Evolutionary conservation across 2,113 vertebrate species (phyloP).

Genomic region (Pterocles burchelli): DNA sequence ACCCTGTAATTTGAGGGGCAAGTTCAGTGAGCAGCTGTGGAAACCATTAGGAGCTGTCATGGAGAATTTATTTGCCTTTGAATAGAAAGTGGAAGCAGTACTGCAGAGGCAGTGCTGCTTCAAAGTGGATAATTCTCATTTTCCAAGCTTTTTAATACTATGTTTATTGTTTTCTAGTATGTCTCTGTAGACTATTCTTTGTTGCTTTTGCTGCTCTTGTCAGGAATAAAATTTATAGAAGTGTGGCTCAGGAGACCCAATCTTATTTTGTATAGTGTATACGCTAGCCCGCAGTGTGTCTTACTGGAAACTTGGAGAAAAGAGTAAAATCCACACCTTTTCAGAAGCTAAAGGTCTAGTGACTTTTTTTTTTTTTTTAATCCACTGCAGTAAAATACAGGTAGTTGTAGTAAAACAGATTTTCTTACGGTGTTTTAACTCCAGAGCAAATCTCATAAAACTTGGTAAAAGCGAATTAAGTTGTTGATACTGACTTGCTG

Average conservation of each 20-base stretch:
- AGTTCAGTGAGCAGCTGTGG: slow-evolving; percentile 67
- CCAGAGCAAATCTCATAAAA: neutral
- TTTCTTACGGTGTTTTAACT: neutral
- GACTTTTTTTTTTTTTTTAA: neutral
- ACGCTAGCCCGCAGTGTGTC: neutral
- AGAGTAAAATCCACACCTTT: neutral
- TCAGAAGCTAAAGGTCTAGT: neutral
- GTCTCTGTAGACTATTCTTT: slow-evolving; percentile 58
- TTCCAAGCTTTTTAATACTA: slow-evolving; percentile 58
- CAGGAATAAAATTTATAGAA: slow-evolving; percentile 64
- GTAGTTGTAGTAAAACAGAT: neutral
- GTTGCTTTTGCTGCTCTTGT: slow-evolving; percentile 55
- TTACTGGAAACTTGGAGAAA: slow-evolving; percentile 34
- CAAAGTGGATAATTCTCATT: slow-evolving; percentile 51
- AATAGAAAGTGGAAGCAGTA: slow-evolving; percentile 46
- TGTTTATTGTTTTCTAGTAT: slow-evolving; percentile 62
- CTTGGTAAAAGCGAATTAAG: neutral
- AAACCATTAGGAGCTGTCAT: slow-evolving; percentile 61
- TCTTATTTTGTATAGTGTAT: slow-evolving; percentile 33
- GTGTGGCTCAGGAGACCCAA: slow-evolving; percentile 29
- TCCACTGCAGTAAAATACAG: neutral
- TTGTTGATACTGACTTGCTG: neutral
- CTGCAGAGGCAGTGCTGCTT: neutral
- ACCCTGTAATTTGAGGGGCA: slow-evolving; percentile 70
- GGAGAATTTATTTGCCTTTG: slow-evolving; percentile 72